Evolutionary conservation across 2,113 vertebrate species (phyloP).

Genomic region (Bombycilla garrulus): DNA sequence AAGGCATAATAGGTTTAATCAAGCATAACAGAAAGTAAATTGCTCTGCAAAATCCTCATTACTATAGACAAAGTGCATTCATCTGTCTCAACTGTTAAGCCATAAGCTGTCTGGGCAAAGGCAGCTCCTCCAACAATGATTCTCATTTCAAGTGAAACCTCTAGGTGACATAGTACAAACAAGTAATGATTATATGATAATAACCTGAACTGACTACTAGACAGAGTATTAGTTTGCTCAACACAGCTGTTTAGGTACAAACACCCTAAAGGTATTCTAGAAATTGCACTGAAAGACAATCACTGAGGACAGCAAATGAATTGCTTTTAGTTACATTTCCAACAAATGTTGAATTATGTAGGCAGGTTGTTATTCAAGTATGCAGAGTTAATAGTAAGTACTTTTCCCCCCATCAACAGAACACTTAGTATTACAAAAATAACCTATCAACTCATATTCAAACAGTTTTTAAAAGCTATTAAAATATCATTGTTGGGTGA

Average conservation of each 20-base stretch:
- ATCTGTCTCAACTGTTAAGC: slow-evolving; percentile 40
- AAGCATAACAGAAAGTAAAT: slow-evolving; percentile 60
- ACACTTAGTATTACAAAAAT: background rate
- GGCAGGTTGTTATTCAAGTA: background rate
- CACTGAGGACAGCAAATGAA: background rate
- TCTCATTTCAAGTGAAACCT: slow-evolving; percentile 26
- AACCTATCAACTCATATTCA: background rate
- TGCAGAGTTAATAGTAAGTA: background rate
- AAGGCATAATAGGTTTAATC: slow-evolving; percentile 60
- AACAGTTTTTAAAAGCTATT: background rate
- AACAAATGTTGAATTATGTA: background rate
- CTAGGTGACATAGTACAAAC: slow-evolving; percentile 12
- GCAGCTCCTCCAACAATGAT: background rate
- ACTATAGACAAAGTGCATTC: slow-evolving; percentile 38
- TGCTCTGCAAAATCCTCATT: slow-evolving; percentile 57
- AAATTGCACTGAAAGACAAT: background rate
- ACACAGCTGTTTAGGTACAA: background rate
- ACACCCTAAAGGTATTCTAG: background rate
- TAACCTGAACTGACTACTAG: background rate
- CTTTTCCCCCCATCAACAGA: background rate
- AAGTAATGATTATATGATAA: slow-evolving; percentile 5
- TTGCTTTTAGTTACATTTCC: background rate
- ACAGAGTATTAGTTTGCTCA: background rate
- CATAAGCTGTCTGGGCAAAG: background rate
- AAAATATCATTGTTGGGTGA: background rate